Conservation (phyloP, 2,113 vertebrate species). For the Gymnocephalus cernua region DNA sequence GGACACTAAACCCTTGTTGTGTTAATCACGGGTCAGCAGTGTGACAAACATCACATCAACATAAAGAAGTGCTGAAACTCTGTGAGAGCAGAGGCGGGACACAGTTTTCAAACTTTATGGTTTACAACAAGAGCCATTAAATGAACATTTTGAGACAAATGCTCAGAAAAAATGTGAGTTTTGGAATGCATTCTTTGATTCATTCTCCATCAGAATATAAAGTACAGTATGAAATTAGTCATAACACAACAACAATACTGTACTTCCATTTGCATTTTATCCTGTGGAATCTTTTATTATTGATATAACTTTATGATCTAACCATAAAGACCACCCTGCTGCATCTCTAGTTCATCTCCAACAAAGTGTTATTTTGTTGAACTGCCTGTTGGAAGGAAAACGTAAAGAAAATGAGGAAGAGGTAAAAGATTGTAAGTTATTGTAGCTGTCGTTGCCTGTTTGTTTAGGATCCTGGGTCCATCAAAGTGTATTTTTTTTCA, state of each 20-base stretch:
- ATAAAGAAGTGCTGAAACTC: conserved; percentile 22
- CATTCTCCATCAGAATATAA: conserved; percentile 1
- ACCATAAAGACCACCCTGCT: neutral
- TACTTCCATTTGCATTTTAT: neutral
- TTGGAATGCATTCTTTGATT: neutral
- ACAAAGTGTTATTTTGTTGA: neutral
- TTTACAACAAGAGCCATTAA: conserved; percentile 11
- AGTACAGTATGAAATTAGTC: neutral
- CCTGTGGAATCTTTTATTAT: neutral
- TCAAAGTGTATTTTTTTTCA: conserved; percentile 13
- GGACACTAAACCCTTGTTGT: conserved; percentile 32
- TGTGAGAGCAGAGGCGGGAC: neutral
- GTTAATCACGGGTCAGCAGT: conserved; percentile 27
- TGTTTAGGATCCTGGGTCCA: conserved; percentile 11
- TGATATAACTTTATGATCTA: neutral
- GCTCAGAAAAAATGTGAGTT: conserved; percentile 2
- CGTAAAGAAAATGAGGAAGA: neutral
- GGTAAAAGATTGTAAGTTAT: neutral
- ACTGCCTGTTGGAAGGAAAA: neutral
- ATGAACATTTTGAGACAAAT: neutral
- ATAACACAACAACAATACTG: neutral
- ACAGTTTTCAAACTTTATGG: conserved; percentile 6
- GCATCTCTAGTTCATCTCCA: neutral
- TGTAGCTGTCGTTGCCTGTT: neutral
- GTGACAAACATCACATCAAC: conserved; percentile 19